Conservation (phyloP, 2,888 invertebrate species). For the Cantharis flavilabris region DNA sequence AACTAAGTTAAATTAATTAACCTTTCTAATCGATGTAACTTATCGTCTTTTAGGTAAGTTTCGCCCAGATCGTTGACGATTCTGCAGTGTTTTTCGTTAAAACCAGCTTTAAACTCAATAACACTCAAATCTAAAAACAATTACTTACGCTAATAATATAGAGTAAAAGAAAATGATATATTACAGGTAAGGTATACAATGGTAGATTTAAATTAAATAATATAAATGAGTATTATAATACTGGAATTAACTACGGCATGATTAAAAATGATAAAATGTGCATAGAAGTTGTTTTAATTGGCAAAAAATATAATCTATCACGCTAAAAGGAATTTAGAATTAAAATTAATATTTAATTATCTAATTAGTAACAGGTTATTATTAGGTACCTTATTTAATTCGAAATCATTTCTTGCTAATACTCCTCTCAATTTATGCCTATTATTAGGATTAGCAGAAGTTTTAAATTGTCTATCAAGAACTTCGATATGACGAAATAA, state of each 20-base stretch:
- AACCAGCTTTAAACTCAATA: neutral
- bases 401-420: neutral
- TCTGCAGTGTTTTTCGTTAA: neutral
- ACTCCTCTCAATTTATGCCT: neutral
- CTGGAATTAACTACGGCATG: neutral
- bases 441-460: neutral
- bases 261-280: neutral
- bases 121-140: neutral
- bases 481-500: neutral
- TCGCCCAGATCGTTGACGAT: neutral
- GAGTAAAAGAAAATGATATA: neutral
- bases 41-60: neutral
- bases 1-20: neutral
- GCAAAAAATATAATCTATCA: neutral
- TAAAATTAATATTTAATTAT: neutral
- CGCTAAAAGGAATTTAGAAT: neutral
- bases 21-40: neutral
- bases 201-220: neutral
- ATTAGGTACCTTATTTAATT: neutral
- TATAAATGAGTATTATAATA: neutral
- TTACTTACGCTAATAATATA: neutral
- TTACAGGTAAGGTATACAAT: neutral
- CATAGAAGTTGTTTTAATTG: neutral
- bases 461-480: neutral
- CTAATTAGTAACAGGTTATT: neutral